A percentile compares a stretch with the other conserved stretches of the same genome.
Evolutionary conservation across 2,113 vertebrate genomes (phyloP).

Genomic region (Perca fluviatilis): DNA sequence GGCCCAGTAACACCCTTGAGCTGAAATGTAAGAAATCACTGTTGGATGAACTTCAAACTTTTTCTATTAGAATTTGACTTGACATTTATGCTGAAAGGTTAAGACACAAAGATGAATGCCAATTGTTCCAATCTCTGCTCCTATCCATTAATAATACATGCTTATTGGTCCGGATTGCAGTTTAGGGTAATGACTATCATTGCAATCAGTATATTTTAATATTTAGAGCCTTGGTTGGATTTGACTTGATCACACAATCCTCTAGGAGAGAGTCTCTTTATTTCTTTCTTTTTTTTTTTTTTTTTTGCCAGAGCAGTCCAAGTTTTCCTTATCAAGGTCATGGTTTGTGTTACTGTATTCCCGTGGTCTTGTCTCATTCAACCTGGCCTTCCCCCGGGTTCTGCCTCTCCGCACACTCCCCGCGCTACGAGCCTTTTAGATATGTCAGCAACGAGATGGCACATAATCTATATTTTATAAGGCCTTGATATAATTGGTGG

Average conservation of each 20-base stretch:
- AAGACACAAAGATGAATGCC: constrained; percentile 73
- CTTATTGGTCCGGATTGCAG: constrained; percentile 61
- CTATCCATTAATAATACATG: constrained; percentile 71
- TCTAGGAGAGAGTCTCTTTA: neutral
- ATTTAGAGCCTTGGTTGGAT: constrained; percentile 67
- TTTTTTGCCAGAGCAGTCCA: neutral
- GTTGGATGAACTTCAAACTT: constrained; percentile 61
- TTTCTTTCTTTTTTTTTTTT: constrained; percentile 12
- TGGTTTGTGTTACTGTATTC: constrained; percentile 44
- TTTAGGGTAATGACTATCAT: constrained; percentile 62
- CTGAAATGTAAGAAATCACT: constrained; percentile 64
- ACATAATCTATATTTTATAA: constrained; percentile 86
- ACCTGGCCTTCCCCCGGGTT: constrained; percentile 59
- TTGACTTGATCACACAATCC: constrained; percentile 54
- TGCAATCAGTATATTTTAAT: constrained; percentile 63
- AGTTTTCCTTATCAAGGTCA: constrained; percentile 67
- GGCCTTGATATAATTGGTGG: constrained; percentile 82
- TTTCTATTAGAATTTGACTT: constrained; percentile 64
- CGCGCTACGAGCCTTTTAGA: constrained; percentile 67
- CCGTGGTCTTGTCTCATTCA: constrained; percentile 61
- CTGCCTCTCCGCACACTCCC: constrained; percentile 49
- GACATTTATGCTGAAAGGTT: constrained; percentile 76
- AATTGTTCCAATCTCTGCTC: constrained; percentile 68
- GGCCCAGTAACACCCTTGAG: constrained; percentile 6
- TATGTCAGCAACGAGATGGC: constrained; percentile 75